Base-by-base conservation (phyloP, 35 echinoderm and acorn worm species). In the Ophioderma brevispina region DNA sequence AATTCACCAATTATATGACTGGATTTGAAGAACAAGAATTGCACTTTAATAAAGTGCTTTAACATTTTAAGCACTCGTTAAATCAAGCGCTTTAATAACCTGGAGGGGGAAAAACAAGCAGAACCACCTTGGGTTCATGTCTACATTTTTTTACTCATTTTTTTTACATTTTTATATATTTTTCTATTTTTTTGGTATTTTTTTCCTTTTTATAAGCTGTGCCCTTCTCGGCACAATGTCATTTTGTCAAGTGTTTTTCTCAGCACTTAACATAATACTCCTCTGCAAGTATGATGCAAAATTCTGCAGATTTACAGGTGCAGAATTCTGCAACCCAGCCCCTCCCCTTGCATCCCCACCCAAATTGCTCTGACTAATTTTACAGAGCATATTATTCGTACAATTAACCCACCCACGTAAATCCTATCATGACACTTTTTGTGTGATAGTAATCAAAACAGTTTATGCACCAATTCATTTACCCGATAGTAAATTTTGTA, bases 91-190 rank as follows among this genome's bases (percentile, higher is more conserved):
- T 25, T 25, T 46, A 46, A 17, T 46, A 46, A 46, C 41, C 59
- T 70, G 59, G 46, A 52, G 46, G 59, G 41, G 59, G 59, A 70
- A 70, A 70, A 70, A 70, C 59, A 70, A 70, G 59, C 59, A 70
- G 59, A 70, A 70, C 59, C 59, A 70, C 59, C 59, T 18, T 70
- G 59, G 59, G 59, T 70, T 70, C 59, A 70, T 18, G 13, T 34
- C 38, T 36, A 37, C 5, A 80, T 80, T 80, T 80, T 80, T 80
- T 80, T 80, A 34, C 34, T 80, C 25, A 34, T 80, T 80, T 80
- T 80, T 80, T 80, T 33, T 21, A 10, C 34, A 37, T 33, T 80
- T 80, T 80, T 80, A 36, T 37, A 70, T 70, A 15, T 70, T 70
- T 70, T 70, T 70, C n/a, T 70, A 2, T 70, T 30, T 25, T 80